phyloP scores from a whole-genome alignment of 2,113 vertebrate genomes.

The Platanista minor region DNA sequence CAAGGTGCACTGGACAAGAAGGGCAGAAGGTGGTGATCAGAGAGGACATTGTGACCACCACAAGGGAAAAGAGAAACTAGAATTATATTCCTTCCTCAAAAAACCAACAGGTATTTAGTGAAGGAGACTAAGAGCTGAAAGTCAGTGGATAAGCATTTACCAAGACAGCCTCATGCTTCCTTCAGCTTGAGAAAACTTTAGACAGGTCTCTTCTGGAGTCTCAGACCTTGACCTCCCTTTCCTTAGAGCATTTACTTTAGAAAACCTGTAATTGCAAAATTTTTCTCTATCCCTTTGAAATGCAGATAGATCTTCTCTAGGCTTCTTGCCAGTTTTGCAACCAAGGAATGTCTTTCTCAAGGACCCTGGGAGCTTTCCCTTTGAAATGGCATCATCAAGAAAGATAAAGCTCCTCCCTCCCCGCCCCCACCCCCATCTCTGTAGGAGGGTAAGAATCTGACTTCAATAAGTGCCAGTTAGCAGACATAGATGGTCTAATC shows the following conservation, averaged over 20 bases:
- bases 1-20: background rate
- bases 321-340: background rate
- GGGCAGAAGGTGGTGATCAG: background rate
- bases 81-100: background rate
- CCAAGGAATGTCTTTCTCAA: background rate
- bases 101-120: background rate
- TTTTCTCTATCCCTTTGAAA: background rate
- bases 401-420: background rate
- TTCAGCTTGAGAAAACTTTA: background rate
- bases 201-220: background rate
- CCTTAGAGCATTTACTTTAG: background rate
- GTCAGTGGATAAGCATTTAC: background rate
- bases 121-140: background rate
- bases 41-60: background rate
- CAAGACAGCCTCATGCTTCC: background rate
- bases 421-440: background rate
- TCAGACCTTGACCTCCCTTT: background rate
- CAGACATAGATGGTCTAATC: background rate
- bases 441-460: background rate
- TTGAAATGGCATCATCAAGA: background rate
- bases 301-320: background rate
- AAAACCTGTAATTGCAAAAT: background rate
- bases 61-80: background rate
- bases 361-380: background rate
- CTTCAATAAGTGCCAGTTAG: background rate